Conservation (phyloP, 2,888 invertebrate genomes). For the Pegoplata infirma region DNA sequence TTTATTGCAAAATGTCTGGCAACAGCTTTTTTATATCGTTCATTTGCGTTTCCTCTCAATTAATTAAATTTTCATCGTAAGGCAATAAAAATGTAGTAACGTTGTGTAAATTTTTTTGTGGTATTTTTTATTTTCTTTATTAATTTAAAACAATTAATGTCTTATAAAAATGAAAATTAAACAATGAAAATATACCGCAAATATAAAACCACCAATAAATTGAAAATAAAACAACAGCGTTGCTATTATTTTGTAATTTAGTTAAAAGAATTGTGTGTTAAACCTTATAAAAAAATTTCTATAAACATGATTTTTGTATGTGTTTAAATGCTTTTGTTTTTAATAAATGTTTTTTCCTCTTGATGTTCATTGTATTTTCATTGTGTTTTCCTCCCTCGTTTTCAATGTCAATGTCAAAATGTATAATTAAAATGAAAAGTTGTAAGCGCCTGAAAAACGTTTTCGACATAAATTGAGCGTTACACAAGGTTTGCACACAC, state of each 20-base stretch:
- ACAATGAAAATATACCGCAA: neutral
- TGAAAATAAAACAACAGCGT: neutral
- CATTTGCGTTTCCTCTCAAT: too few species aligned
- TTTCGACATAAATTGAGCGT: constrained; percentile 22
- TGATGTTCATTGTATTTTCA: neutral
- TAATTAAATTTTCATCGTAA: too few species aligned
- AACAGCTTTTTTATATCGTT: too few species aligned
- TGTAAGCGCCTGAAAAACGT: neutral
- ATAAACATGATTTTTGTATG: neutral
- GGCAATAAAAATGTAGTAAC: neutral
- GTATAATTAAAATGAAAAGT: constrained; percentile 8
- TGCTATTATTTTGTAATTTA: neutral
- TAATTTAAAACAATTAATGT: neutral
- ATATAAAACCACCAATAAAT: neutral
- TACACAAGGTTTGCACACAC: neutral
- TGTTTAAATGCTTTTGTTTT: neutral
- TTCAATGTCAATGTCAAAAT: constrained; percentile 41
- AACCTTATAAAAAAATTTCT: neutral
- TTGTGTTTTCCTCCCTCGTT: too few species aligned
- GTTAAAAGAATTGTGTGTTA: neutral
- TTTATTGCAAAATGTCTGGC: too few species aligned
- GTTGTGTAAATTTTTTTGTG: neutral
- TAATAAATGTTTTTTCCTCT: neutral
- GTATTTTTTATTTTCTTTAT: neutral
- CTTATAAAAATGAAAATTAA: too few species aligned